Evolutionary conservation across 2,888 invertebrate genomes (phyloP), one percentile per base, ranked within the genome.

Genomic region (Acholoe squamosa): DNA sequence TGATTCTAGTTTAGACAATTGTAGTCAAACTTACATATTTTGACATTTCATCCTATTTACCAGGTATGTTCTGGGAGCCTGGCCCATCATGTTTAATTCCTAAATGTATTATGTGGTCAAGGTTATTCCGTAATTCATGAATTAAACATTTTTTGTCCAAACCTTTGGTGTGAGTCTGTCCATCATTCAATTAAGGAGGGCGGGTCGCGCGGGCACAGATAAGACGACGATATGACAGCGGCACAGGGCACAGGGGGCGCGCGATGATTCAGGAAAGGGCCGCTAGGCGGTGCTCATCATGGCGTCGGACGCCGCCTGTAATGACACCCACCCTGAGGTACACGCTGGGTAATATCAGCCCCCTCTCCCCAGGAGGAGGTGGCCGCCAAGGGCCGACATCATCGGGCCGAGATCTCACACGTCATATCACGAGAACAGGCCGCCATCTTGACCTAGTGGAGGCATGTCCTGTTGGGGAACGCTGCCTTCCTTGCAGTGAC

Each of bases 141-240:
- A n/a, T n/a, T n/a, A n/a, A n/a, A n/a, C n/a, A n/a, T n/a, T n/a
- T n/a, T n/a, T n/a, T n/a, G n/a, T n/a, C n/a, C n/a, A n/a, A n/a
- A n/a, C n/a, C n/a, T n/a, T n/a, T n/a, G n/a, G n/a, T n/a, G n/a
- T n/a, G n/a, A n/a, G n/a, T n/a, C n/a, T n/a, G n/a, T n/a, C n/a
- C n/a, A n/a, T n/a, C n/a, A n/a, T n/a, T n/a, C n/a, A n/a, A n/a
- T n/a, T n/a, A n/a, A n/a, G n/a, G n/a, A n/a, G n/a, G n/a, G n/a
- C n/a, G n/a, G n/a, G n/a, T n/a, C n/a, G n/a, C n/a, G 19, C 19
- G 61, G 61, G 1, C 61, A 61, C 22, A 61, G 71, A 71, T 71
- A 71, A 71, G 71, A 71, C 71, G 71, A 3, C 28, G 71, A 71
- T 61, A 61, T 61, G 61, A 61, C 61, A n/a, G 61, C 22, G 61